A percentile compares a stretch with the other conserved stretches of the same genome.
These are phyloP conservation scores for Grantiella picta DNA, from an alignment of 2,113 vertebrate species.

Conservation along the genomic window DNA sequence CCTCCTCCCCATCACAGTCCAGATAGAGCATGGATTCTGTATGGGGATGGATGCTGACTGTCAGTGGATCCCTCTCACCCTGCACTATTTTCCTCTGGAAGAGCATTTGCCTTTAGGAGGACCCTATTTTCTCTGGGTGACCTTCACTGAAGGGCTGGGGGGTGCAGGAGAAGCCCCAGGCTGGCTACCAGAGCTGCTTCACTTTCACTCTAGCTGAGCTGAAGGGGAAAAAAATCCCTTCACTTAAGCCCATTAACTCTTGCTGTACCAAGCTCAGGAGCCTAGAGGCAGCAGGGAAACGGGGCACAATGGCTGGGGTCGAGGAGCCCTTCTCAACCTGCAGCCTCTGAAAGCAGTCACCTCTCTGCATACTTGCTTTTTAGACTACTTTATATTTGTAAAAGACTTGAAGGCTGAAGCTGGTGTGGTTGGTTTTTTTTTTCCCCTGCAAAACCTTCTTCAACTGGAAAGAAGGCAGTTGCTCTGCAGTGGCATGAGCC, in stretches of 20 bases:
- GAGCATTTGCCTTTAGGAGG: background rate
- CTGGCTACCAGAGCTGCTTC: background rate
- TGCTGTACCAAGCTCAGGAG: background rate
- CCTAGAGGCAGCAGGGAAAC: background rate
- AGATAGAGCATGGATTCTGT: slow-evolving; percentile 75
- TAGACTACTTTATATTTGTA: background rate
- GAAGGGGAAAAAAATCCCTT: rapidly evolving
- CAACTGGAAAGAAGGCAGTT: rapidly evolving
- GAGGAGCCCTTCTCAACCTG: background rate
- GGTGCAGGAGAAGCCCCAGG: background rate
- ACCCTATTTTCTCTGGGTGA: background rate
- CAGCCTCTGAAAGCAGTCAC: background rate
- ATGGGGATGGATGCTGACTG: slow-evolving; percentile 58
- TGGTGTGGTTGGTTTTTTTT: rapidly evolving
- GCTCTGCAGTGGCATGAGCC: background rate
- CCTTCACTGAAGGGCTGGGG: too few relatives aligned
- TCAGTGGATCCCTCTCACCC: background rate
- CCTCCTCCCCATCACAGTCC: slow-evolving; percentile 76
- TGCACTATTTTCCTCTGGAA: background rate
- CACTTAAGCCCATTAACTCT: background rate
- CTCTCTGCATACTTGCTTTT: background rate
- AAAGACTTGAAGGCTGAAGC: background rate
- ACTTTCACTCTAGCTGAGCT: background rate
- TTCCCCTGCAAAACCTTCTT: background rate
- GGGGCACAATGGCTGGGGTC: rapidly evolving